phyloP scores from a whole-genome alignment of 2,888 invertebrate species.

The Disparrhopalites patrizii region DNA sequence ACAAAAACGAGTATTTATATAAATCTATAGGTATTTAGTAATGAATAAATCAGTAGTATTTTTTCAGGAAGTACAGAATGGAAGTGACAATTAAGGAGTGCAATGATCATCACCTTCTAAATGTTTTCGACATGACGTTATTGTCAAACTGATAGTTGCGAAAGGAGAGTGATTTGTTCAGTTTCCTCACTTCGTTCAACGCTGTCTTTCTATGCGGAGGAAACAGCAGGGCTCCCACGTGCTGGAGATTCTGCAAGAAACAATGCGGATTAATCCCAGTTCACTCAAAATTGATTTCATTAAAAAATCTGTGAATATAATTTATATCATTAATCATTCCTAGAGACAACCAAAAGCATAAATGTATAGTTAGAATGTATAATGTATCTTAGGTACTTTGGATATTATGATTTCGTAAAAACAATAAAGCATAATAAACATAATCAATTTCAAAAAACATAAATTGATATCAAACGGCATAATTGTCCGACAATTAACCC shows the following conservation, averaged over 20 bases:
- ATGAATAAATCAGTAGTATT: background rate
- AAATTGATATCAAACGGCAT: no score
- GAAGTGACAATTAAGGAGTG: background rate
- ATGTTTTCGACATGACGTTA: conserved; percentile 48
- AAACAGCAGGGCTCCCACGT: conserved; percentile 41
- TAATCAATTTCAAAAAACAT: no score
- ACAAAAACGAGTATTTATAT: background rate
- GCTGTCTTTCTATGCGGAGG: conserved; percentile 46
- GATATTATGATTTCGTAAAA: background rate
- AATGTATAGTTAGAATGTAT: background rate
- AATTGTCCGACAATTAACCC: no score
- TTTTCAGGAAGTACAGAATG: background rate
- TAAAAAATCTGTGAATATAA: background rate
- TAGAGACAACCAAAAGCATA: no score
- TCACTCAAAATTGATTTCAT: background rate
- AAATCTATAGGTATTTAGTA: background rate
- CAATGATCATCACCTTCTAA: conserved; percentile 34
- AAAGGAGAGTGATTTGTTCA: conserved; percentile 43
- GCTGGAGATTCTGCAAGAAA: conserved; percentile 39
- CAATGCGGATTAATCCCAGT: no score
- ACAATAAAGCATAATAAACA: no score
- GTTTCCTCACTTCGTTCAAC: conserved; percentile 44
- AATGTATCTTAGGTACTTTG: background rate
- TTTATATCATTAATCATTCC: background rate
- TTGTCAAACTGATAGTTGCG: conserved; percentile 43